Base-by-base conservation (phyloP, 2,113 vertebrate genomes). In the Leptosomus discolor region DNA sequence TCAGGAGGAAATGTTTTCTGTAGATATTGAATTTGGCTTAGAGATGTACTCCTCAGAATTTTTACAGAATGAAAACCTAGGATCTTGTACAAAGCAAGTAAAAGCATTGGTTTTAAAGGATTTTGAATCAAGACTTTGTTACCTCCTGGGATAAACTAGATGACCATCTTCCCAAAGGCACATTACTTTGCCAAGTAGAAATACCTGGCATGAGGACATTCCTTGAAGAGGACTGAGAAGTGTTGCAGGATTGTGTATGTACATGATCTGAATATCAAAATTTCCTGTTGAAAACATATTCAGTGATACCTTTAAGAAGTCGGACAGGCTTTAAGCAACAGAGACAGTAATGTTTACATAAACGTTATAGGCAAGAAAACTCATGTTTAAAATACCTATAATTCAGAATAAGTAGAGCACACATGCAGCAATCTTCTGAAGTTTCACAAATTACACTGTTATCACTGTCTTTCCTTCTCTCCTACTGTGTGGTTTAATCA, bases 401-500 rank as follows among this genome's bases (percentile, higher is more conserved):
- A 90, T 60, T 95, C 85, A 96, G 65, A 96, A 85, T 48, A 91
- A 93, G 84, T 93, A 91, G 85, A 92, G 70, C 89, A 87, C 57
- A 82, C 51, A 93, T 45, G 8, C 58, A 85, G 81, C 46, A 91
- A 32, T 65, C 54, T 57, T 88, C 61, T 79, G 61, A 96, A 94
- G 67, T 92, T 95, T 75, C 87, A 96, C 81, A 90, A 92, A 90
- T 91, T 79, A 71, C 45, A 32, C 30, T 78, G 34, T 76, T 94
- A 79, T 53, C 61, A 45, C 39, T 65, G 57, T 83, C 69, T 92
- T 91, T 46, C 74, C 51, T 75, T 96, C 81, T 93, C 57, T 94
- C 77, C 65, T 46, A 73, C 50, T 88, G 61, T 76, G 81, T 92
- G 27, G 24, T 93, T 95, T 95, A 93, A 93, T 92, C 74, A 80